Base-by-base conservation (phyloP, 2,888 invertebrate genomes). In the Leptinotarsa juncta region DNA sequence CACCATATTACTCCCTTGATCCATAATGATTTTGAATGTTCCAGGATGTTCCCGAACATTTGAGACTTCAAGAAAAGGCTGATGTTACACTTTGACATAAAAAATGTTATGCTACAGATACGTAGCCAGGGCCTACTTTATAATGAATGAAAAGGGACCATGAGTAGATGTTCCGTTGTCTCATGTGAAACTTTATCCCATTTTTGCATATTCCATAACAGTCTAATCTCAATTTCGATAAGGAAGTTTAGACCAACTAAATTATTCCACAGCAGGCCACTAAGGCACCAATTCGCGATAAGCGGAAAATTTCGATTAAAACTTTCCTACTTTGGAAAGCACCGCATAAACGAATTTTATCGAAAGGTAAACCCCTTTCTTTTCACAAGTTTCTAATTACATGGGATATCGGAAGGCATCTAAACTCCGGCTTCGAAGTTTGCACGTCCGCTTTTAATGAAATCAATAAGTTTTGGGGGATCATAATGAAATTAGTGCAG, bases 221-320 rank as follows among this genome's bases (percentile, higher is more conserved):
- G 20, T 23, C 23, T 20, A 57, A 23, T 57, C 57, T 23, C 23
- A 57, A 23, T 57, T 57, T 57, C 20, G 14, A 57, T 4, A 14
- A 12, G 20, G 12, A n/a, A 23, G 23, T 18, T 57, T 14, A 57
- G 57, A 12, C 20, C 23, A 14, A 23, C 1, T 62, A 42, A 16
- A 62, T 26, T 32, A 16, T 32, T n/a, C 23, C 42, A 7, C 1
- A 62, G 32, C 18, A 42, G 18, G 62, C 62, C 26, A 62, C 7
- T n/a, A 7, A 16, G 42, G 62, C 42, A 62, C 42, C n/a, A n/a
- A 62, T 62, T 62, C 42, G 10, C 12, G 26, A 62, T 42, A 62
- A 62, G 16, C 16, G 42, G 32, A 42, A 42, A 62, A 62, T 62
- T 62, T 62, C 62, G 62, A 62, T 62, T 62, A 62, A 62, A 62